Evolutionary conservation across 2,113 vertebrate genomes (phyloP), one percentile per base, ranked within the genome.

Genomic region (Castor canadensis): DNA sequence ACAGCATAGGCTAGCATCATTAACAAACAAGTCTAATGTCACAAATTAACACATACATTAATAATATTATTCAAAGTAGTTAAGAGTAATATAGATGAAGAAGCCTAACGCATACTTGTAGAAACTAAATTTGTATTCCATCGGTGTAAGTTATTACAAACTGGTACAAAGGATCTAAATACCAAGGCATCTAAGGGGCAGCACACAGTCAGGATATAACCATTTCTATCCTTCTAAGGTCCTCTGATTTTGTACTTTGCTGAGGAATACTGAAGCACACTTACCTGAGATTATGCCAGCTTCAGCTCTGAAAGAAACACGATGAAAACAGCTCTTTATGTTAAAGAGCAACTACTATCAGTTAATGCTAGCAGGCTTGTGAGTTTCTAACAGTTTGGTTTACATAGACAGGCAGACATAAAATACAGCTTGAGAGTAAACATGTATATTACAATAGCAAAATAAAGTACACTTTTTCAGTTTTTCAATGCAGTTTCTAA

Each of bases 161-260:
- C 45, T 66, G 32, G 22, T 60, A 62, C 19, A 82, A 45, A 64
- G 28, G 38, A 49, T 86, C 16, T 66, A 72, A 86, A 47, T 89
- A 91, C 32, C 47, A 22, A 5, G 30, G 10, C 7, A 82, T 73
- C 3, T 67, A 82, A 89, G 15, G 32, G 20, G 1, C 22, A 92
- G 6, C 60, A 92, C 84, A 72, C 2, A 80, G 38, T 9, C 3
- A 52, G 13, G 10, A 52, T 30, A 58, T n/a, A 32, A 2, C 9
- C 20, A 87, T 85, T 95, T 93, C 75, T 28, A 88, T 93, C 79
- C 45, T 93, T 95, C 9, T n/a, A 52, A 69, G 72, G 12, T 93
- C 38, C n/a, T 89, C 45, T 75, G 66, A 79, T 72, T 92, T 87
- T 85, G 28, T 40, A 89, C n/a, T n/a, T n/a, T n/a, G n/a, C n/a